Percentiles rank a stretch among this genome's conserved stretches.
These are phyloP conservation scores for Uloborus diversus DNA, from an alignment of 1,140 invertebrate genomes.

Conservation along the genomic window DNA sequence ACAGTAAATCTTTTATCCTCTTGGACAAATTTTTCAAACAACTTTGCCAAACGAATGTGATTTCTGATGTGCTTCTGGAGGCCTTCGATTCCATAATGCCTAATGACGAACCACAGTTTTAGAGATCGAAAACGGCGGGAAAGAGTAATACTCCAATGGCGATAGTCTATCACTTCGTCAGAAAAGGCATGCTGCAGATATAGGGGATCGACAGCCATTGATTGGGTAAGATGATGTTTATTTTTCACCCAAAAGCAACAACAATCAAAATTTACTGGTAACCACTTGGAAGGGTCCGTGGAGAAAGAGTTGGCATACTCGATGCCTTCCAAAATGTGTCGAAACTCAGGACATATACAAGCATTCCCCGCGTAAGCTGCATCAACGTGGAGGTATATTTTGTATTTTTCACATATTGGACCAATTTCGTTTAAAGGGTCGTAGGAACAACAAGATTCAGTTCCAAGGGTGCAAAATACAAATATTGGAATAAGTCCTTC, in stretches of 20 bases:
- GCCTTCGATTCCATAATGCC: background rate
- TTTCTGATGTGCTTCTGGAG: background rate
- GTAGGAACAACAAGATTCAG: constrained; percentile 89
- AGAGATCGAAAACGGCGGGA: background rate
- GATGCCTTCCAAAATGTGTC: background rate
- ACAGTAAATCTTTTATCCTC: background rate
- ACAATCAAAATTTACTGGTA: constrained; percentile 94
- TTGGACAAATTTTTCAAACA: background rate
- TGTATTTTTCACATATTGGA: constrained; percentile 77
- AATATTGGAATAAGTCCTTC: constrained; percentile 68
- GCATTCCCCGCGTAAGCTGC: constrained; percentile 86
- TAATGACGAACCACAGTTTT: background rate
- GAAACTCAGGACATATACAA: constrained; percentile 14
- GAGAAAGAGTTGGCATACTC: constrained; percentile 85
- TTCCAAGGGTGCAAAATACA: constrained; percentile 86
- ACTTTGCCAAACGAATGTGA: background rate
- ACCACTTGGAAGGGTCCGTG: constrained; percentile 96
- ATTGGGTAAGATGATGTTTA: background rate
- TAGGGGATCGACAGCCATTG: background rate
- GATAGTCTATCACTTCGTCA: background rate
- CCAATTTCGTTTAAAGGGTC: constrained; percentile 89
- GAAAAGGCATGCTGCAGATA: background rate
- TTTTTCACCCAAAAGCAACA: constrained; percentile 81
- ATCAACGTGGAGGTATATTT: constrained; percentile 92
- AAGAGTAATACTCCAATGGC: background rate